Evolutionary conservation across 2,113 vertebrate species (phyloP).

Genomic region (Melanerpes aurifrons): DNA sequence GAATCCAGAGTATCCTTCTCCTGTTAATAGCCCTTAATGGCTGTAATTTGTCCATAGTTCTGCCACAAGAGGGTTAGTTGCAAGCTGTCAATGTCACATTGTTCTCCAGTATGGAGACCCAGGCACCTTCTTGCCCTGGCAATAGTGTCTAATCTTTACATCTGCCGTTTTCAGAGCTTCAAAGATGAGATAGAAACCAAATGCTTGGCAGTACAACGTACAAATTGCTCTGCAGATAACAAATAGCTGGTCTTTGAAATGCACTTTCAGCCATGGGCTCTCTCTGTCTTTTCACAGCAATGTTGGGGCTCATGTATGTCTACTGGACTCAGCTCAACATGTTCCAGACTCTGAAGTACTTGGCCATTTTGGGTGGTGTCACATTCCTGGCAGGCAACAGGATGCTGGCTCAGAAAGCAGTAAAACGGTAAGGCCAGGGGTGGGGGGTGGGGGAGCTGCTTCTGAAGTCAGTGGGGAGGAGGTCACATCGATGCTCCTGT

Average conservation of each 20-base stretch:
- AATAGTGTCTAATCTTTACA: background rate
- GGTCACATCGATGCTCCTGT: background rate
- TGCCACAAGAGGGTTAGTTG: background rate
- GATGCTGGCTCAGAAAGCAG: constrained; percentile 97
- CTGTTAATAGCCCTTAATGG: background rate
- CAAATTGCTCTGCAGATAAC: background rate
- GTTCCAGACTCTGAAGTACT: constrained; percentile 99
- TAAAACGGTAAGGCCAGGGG: constrained; percentile 86
- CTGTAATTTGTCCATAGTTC: background rate
- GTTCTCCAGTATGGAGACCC: background rate
- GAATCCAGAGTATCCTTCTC: background rate
- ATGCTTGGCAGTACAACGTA: background rate
- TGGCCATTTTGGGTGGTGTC: constrained; percentile 91
- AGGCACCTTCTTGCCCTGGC: background rate
- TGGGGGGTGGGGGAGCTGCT: background rate
- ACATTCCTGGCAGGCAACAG: constrained; percentile 98
- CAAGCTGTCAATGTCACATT: background rate
- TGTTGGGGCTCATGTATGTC: constrained; percentile 96
- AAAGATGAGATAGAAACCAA: background rate
- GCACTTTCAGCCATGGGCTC: background rate
- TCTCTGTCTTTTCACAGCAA: constrained; percentile 74
- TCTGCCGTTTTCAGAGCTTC: background rate
- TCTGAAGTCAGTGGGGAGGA: background rate
- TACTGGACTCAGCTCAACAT: constrained; percentile 99
- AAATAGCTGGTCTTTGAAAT: background rate